These are phyloP conservation scores for Aldabrachelys gigantea DNA, from an alignment of 2,113 vertebrate species.

Conservation along the genomic window DNA sequence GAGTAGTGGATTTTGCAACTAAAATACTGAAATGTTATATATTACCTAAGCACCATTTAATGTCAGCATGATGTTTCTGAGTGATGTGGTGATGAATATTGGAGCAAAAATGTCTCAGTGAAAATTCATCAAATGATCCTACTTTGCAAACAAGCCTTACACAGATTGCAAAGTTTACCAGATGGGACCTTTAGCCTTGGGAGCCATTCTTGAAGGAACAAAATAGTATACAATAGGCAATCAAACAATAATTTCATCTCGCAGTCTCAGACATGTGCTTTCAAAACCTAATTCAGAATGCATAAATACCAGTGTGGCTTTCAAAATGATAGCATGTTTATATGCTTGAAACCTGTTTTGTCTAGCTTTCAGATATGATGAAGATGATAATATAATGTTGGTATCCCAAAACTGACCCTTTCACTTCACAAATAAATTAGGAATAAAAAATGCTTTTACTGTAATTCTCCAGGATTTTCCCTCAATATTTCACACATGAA, in stretches of 20 bases:
- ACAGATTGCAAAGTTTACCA: not conserved
- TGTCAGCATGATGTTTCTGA: slow-evolving; percentile 1
- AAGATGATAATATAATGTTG: not conserved
- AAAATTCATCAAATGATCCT: not conserved
- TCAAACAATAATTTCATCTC: not conserved
- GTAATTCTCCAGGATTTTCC: not conserved
- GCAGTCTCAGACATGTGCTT: not conserved
- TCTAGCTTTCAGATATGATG: not conserved
- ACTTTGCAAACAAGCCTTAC: not conserved
- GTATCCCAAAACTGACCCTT: not conserved
- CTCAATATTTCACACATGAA: not conserved
- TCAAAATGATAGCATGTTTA: not conserved
- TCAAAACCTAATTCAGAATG: not conserved
- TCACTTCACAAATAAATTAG: not conserved
- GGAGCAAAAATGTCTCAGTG: not conserved
- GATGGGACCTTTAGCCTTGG: not conserved
- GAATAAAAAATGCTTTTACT: not conserved
- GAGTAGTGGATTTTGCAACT: not conserved
- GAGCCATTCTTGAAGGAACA: not conserved
- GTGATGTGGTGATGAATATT: slow-evolving; percentile 1
- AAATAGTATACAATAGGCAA: not conserved
- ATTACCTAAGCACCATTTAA: not conserved
- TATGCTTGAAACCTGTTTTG: not conserved
- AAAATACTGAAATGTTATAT: not conserved
- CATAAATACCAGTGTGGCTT: not conserved